Base-by-base conservation (phyloP, 2,888 invertebrate species). In the Dasypolia templi region DNA sequence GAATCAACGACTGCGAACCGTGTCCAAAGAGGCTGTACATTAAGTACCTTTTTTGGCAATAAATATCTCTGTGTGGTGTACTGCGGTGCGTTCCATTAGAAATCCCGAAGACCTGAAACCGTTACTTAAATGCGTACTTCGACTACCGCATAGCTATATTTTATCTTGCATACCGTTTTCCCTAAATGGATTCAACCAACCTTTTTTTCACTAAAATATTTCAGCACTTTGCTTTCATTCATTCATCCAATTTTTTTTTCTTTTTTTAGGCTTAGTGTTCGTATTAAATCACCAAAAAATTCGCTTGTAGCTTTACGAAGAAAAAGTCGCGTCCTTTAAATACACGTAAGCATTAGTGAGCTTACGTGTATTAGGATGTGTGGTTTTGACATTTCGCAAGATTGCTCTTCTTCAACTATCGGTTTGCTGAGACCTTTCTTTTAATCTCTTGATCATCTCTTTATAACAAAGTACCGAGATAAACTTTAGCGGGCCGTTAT, bases 151-250 rank as follows among this genome's bases (percentile, higher is more conserved):
- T 12, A 42, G 19, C 22, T 49, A 55, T 39, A 44, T 71, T 75
- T 59, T 46, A 61, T 49, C 39, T 32, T 2, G 26, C n/a, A 42
- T 32, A 49, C 53, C 53, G 12, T 17, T 55, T 53, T 53, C 0
- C 14, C 11, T 26, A 32, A 75, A 53, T 46, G 29, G 9, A 6
- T 72, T 49, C 51, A 32, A 53, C 32, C n/a, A 72, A n/a, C n/a
- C n/a, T 75, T 53, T 72, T 75, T 58, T 67, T 71, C 35, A 51
- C 51, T 44, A 59, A 29, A 46, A 59, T 51, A 46, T 72, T 79
- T 46, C 59, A 73, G 61, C 59, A 75, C 51, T 59, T 53, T 32
- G 14, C 22, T 22, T 42, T 55, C 39, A 46, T 53, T 49, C 32
- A 61, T 46, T 76, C 32, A 46, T 55, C 46, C 4, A 12, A 19